Base-by-base conservation (phyloP, 2,888 invertebrate species). In the Chloroclysta siterata region DNA sequence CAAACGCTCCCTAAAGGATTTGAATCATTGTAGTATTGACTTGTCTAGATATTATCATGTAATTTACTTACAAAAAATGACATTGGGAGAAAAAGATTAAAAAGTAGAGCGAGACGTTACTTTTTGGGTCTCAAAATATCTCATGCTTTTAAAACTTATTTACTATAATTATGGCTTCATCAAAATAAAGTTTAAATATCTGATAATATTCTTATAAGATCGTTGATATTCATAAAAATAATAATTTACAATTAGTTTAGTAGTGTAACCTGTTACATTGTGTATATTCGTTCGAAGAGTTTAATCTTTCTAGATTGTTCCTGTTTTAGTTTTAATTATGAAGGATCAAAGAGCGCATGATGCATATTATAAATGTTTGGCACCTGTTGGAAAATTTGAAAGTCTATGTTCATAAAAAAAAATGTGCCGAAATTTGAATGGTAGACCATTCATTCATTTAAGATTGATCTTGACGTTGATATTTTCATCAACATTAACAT, bases 251-350 rank as follows among this genome's bases (percentile, higher is more conserved):
- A 53, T 59, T 76, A 63, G 71, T 74, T 53, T 66, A 76, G 77
- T 70, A 60, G 64, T 68, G 74, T 70, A 74, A 74, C 77, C 75
- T 76, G 75, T 77, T 76, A 74, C 77, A 77, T 76, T 76, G 68
- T 79, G 71, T 82, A 81, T 70, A 78, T 79, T 82, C 80, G 81
- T 80, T 73, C 66, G 73, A 77, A 70, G 75, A 70, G 78, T 81
- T 80, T 78, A 84, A 78, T 74, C 42, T 52, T 61, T 64, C 64
- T 29, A 62, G 66, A 83, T 83, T 60, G 87, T 89, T 89, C 88
- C 88, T 88, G 82, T 77, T 75, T 75, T 82, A 85, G 79, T 81
- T 85, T 78, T 78, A 81, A 80, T 42, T 29, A 47, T 14, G 15
- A 47, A 57, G 33, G 58, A 62, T 65, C 65, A 62, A 65, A 65